These are phyloP conservation scores for Pseudolaguvia tuberculata DNA, from an alignment of 2,113 vertebrate species.

Conservation along the genomic window DNA sequence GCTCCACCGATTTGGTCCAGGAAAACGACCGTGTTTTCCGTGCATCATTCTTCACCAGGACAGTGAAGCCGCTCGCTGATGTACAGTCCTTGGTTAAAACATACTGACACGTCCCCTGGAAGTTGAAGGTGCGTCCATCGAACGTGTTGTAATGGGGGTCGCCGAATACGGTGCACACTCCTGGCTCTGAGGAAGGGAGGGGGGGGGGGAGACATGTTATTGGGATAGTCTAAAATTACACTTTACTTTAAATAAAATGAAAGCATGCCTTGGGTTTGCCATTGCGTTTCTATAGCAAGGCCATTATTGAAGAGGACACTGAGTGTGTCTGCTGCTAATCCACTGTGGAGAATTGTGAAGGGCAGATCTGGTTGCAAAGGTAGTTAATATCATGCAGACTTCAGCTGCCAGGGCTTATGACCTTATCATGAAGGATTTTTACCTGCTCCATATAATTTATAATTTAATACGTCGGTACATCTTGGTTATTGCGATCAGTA, in stretches of 20 bases:
- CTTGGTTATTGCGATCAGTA: too few relatives aligned
- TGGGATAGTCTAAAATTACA: neutral
- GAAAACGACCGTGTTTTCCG: slow-evolving; percentile 92
- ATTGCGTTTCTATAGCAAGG: neutral
- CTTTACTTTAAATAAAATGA: neutral
- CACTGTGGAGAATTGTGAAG: neutral
- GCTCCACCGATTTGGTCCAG: slow-evolving; percentile 95
- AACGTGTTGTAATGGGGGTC: slow-evolving; percentile 99
- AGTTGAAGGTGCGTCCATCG: slow-evolving; percentile 97
- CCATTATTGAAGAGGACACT: neutral
- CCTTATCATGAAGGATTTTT: slow-evolving; percentile 5
- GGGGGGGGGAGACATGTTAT: neutral
- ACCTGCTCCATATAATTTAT: neutral
- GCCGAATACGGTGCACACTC: slow-evolving; percentile 96
- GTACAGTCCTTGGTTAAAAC: slow-evolving; percentile 91
- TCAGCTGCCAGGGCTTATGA: slow-evolving; percentile 8
- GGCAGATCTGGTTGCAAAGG: slow-evolving; percentile 6
- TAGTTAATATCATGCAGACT: slow-evolving; percentile 22
- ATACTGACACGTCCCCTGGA: slow-evolving; percentile 98
- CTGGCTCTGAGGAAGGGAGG: slow-evolving; percentile 77
- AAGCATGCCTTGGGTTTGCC: neutral
- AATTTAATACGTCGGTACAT: neutral
- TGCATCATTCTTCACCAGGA: slow-evolving; percentile 94
- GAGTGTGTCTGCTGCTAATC: neutral
- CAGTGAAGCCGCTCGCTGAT: slow-evolving; percentile 84